Evolutionary conservation across 2,888 invertebrate species (phyloP), one percentile per base, ranked within the genome.

Genomic region (Drosophila nigritarsus): DNA sequence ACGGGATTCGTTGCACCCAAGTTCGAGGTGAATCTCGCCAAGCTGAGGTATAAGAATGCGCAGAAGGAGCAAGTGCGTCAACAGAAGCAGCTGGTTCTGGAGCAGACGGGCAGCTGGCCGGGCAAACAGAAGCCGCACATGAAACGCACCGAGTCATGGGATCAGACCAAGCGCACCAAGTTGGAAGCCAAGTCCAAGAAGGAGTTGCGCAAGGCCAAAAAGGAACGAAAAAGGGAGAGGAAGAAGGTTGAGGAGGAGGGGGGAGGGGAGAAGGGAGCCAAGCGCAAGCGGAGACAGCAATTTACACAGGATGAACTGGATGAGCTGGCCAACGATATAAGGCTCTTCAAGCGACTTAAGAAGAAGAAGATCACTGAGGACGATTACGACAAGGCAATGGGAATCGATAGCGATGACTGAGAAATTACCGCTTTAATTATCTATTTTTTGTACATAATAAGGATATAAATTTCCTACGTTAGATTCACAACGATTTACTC

Each of bases 261-360:
- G 20, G 76, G 80, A 0, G 91, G 83, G 4, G 85, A 88, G 56
- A 75, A 55, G 0, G 92, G 93, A 58, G 93, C 92, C 0, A 63
- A 81, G 8, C 92, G 93, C 82, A 94, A 94, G 91, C 91, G 94
- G 76, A 94, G 94, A 90, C 88, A 94, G 80, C 93, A 94, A 80
- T 94, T 96, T 42, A 95, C 95, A 4, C 95, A 96, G 83, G 96
- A 96, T 77, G 97, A 98, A 87, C 90, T 97, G 32, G 95, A 95
- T 36, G 97, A 97, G 89, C 89, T 98, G 55, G 96, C 96, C 9
- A 96, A 95, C 63, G 98, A 99, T 91, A 95, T 97, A 56, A 95
- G 96, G 8, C 94, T 98, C 30, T 95, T 98, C 71, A 98, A 98
- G 92, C 97, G 97, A 87, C 93, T 97, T 0, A 98, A 98, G 92